Conservation (phyloP, 1,140 invertebrate species). For the Neotoxoptera formosana region DNA sequence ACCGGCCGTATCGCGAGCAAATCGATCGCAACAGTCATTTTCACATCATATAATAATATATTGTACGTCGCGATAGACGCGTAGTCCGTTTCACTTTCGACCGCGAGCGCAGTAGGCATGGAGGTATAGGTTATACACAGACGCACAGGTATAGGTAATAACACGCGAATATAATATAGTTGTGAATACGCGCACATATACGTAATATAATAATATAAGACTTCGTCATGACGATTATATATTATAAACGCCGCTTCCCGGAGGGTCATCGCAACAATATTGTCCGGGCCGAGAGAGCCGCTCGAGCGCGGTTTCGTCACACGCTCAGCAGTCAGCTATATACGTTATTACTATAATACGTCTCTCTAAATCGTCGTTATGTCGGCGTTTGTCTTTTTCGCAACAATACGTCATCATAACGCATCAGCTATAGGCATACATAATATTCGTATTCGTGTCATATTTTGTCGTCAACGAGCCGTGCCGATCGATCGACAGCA, state of each 20-base stretch:
- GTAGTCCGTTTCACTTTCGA: not conserved
- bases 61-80: not conserved
- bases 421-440: not conserved
- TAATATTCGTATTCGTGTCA: too few relatives aligned
- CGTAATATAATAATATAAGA: too few relatives aligned
- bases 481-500: not conserved
- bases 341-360: not conserved
- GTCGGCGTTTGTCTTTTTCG: not conserved
- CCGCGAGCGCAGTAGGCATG: too few relatives aligned
- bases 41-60: too few relatives aligned
- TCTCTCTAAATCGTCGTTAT: not conserved
- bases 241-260: not conserved
- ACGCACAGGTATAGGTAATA: not conserved
- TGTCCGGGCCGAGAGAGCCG: not conserved
- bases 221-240: conserved; percentile 15
- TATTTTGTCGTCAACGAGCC: not conserved
- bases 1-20: not conserved
- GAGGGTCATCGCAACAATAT: not conserved
- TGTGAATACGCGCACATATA: not conserved
- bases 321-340: too few relatives aligned
- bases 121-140: not conserved
- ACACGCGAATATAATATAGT: not conserved
- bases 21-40: not conserved
- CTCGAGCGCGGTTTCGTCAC: not conserved
- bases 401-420: not conserved